These are phyloP conservation scores for Teleogryllus oceanicus DNA, from an alignment of 2,888 invertebrate species.

Conservation along the genomic window DNA sequence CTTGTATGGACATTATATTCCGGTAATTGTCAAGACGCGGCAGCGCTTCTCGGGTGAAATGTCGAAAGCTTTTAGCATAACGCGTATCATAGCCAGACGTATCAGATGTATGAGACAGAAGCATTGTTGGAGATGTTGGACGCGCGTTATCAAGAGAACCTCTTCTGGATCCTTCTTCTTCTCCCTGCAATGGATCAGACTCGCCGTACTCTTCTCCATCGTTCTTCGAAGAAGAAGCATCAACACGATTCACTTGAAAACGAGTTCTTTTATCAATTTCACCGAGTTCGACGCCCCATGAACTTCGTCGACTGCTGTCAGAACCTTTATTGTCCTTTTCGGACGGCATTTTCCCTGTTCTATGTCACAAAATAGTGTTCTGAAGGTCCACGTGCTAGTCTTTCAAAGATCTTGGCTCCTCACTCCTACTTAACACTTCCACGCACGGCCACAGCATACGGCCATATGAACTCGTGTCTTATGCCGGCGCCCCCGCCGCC, in stretches of 20 bases:
- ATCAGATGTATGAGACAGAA: conserved; percentile 37
- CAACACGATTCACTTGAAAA: conserved; percentile 61
- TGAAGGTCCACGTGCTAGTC: neutral
- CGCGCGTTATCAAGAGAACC: conserved; percentile 49
- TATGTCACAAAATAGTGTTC: neutral
- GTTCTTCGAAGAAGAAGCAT: conserved; percentile 48
- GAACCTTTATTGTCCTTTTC: conserved; percentile 12
- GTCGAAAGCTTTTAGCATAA: conserved; percentile 76
- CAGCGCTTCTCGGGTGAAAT: conserved; percentile 81
- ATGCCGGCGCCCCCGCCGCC: neutral
- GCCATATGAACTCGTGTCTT: conserved; percentile 4
- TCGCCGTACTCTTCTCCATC: conserved; percentile 39
- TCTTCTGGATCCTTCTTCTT: conserved; percentile 48
- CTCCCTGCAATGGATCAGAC: conserved; percentile 30
- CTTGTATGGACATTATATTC: conserved; percentile 83
- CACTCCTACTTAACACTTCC: neutral
- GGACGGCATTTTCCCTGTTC: conserved; percentile 3
- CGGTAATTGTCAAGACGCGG: conserved; percentile 86
- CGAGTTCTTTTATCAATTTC: conserved; percentile 52
- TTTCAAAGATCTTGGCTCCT: neutral
- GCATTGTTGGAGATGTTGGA: conserved; percentile 46
- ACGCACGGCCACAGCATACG: neutral
- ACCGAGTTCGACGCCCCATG: conserved; percentile 45
- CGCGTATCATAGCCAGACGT: conserved; percentile 56
- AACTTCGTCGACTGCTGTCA: conserved; percentile 30